phyloP scores from a whole-genome alignment of 2,888 invertebrate species.

The Teleogryllus oceanicus region DNA sequence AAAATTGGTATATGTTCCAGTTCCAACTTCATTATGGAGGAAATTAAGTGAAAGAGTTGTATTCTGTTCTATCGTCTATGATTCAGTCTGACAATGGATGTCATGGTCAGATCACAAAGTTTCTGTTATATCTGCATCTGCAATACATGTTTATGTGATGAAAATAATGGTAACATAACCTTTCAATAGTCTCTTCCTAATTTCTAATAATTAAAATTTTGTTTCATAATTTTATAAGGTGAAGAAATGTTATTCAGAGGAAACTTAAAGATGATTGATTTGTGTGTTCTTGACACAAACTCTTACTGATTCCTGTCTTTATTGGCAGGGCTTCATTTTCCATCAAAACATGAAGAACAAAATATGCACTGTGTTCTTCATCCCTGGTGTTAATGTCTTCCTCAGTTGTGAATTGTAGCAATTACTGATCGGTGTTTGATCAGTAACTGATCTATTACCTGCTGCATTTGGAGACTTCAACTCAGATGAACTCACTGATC shows the following conservation, averaged over 20 bases:
- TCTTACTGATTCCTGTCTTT: slow-evolving; percentile 27
- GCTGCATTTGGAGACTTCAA: slow-evolving; percentile 96
- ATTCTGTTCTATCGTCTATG: not conserved
- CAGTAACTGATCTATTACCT: slow-evolving; percentile 67
- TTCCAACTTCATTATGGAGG: not conserved
- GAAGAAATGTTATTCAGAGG: not conserved
- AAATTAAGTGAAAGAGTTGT: not conserved
- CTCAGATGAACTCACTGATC: slow-evolving; percentile 90
- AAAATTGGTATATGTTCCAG: not conserved
- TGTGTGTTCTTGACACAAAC: not conserved
- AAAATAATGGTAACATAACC: not conserved
- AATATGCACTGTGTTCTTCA: not conserved
- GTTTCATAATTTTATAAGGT: not conserved
- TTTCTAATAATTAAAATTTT: too few species aligned
- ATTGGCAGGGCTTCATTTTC: slow-evolving; percentile 25
- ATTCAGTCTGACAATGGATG: slow-evolving; percentile 20
- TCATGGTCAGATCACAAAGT: slow-evolving; percentile 36
- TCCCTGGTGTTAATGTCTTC: slow-evolving; percentile 22
- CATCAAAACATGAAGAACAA: not conserved
- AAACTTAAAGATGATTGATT: not conserved
- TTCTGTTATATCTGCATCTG: slow-evolving; percentile 33
- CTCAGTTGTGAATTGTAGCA: slow-evolving; percentile 49
- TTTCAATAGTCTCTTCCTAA: too few species aligned
- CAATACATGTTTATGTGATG: slow-evolving; percentile 33
- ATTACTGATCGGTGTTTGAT: slow-evolving; percentile 73